Percentiles rank a stretch among this genome's conserved stretches.
phyloP scores from a whole-genome alignment of 2,113 vertebrate genomes.

The Rhabdornis inornatus region DNA sequence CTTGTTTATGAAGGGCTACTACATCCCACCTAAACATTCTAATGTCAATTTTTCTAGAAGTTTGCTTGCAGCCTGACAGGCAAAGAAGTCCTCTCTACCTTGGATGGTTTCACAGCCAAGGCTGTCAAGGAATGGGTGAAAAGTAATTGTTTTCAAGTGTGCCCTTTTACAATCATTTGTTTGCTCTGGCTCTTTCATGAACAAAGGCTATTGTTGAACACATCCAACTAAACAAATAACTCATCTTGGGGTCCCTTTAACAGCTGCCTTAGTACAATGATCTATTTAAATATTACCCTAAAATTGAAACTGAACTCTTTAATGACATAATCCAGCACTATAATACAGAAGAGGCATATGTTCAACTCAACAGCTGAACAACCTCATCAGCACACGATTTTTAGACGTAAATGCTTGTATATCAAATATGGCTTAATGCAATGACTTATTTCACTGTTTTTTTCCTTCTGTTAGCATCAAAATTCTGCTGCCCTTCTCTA shows the following conservation, averaged over 20 bases:
- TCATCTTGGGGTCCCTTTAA: constrained; percentile 82
- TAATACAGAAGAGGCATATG: constrained; percentile 71
- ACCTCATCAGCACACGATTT: constrained; percentile 70
- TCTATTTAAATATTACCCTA: constrained; percentile 83
- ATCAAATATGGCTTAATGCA: constrained; percentile 31
- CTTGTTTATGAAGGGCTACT: constrained; percentile 16
- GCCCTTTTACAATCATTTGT: constrained; percentile 86
- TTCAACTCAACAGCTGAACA: constrained; percentile 74
- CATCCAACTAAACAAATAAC: constrained; percentile 85
- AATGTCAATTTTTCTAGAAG: constrained; percentile 53
- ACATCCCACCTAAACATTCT: background rate
- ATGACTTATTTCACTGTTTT: constrained; percentile 37
- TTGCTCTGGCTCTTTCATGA: constrained; percentile 83
- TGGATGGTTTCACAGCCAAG: constrained; percentile 79
- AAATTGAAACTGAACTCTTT: constrained; percentile 84
- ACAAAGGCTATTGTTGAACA: constrained; percentile 86
- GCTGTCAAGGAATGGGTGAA: constrained; percentile 82
- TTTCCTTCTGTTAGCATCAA: constrained; percentile 5
- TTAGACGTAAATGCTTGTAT: constrained; percentile 65
- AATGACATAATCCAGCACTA: constrained; percentile 79
- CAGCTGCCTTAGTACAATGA: constrained; percentile 84
- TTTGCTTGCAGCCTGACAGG: constrained; percentile 44
- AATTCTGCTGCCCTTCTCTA: background rate
- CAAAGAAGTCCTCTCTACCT: constrained; percentile 66
- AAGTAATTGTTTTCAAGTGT: constrained; percentile 87